Conservation (phyloP, 2,888 invertebrate species). For the Sclerodermus sp. region DNA sequence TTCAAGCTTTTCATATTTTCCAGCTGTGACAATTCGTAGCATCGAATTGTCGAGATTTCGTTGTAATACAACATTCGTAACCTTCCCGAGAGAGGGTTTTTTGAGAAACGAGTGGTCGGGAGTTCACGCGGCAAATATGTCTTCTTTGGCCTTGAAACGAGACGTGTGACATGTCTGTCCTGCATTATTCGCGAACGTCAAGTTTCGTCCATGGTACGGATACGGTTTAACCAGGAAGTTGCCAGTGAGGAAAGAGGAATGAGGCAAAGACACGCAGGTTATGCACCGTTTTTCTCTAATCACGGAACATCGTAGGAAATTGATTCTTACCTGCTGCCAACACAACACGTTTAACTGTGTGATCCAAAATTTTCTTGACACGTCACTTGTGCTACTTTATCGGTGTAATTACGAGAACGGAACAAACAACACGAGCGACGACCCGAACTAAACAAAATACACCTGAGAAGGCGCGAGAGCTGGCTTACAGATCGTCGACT, state of each 20-base stretch:
- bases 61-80: too few relatives aligned
- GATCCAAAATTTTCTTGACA: too few relatives aligned
- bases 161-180: constrained; percentile 23
- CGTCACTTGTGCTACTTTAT: too few relatives aligned
- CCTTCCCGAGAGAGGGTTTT: too few relatives aligned
- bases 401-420: too few relatives aligned
- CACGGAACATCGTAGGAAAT: neutral
- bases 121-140: constrained; percentile 32
- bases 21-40: too few relatives aligned
- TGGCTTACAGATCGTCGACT: constrained; percentile 22
- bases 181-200: neutral
- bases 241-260: neutral
- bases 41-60: constrained; percentile 11
- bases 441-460: constrained; percentile 10
- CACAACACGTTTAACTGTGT: neutral
- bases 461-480: constrained; percentile 24
- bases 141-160: constrained; percentile 32
- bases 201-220: neutral
- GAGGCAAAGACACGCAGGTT: neutral
- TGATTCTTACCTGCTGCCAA: constrained; percentile 29
- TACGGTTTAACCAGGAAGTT: neutral
- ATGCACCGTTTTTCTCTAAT: neutral
- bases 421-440: neutral
- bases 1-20: too few relatives aligned
- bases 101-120: neutral